Base-by-base conservation (phyloP, 2,797 vertebrate genomes). In the Choloepus didactylus region DNA sequence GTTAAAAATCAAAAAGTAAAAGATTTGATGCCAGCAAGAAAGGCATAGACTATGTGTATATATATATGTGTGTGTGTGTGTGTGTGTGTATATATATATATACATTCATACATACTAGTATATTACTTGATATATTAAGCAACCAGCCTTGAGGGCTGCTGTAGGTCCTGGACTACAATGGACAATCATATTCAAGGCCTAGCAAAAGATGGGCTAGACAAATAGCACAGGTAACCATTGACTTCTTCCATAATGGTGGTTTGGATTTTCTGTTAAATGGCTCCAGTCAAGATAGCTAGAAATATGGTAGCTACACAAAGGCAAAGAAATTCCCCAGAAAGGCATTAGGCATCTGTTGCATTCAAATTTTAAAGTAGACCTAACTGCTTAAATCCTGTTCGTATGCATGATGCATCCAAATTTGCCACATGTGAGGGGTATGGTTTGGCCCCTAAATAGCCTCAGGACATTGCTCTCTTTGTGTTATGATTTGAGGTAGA, bases 1-100 rank as follows among this genome's bases (percentile, higher is more conserved):
- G 84, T 88, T 97, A 96, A 97, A 93, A 91, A 86, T 93, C 5
- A 25, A 92, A 93, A 94, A 92, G 69, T 35, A 77, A 92, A 87
- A 84, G 29, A 70, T 82, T 75, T 89, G 66, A 94, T 76, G 90
- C 91, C 75, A 88, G 82, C 95, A 92, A 89, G 49, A 64, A 96
- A 97, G 95, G 66, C 95, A 94, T 83, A 88, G 82, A 89, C 62
- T 79, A 76, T 46, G 21, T 69, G 6, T 44, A 6, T 79, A 76
- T 46, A 18, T 69, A 44, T 44, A 6, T 44, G 41, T 44, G 41
- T 44, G 41, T 41, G 41, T 41, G 41, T 41, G 41, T 41, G 41
- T 41, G 41, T 44, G 41, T 44, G 41, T 44, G 6, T 6, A 44
- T 44, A 44, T 44, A 44, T 44, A 44, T 44, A 44, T 44, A 44